Evolutionary conservation across 1,140 invertebrate genomes (phyloP).

Genomic region (Drosophila oshimai): DNA sequence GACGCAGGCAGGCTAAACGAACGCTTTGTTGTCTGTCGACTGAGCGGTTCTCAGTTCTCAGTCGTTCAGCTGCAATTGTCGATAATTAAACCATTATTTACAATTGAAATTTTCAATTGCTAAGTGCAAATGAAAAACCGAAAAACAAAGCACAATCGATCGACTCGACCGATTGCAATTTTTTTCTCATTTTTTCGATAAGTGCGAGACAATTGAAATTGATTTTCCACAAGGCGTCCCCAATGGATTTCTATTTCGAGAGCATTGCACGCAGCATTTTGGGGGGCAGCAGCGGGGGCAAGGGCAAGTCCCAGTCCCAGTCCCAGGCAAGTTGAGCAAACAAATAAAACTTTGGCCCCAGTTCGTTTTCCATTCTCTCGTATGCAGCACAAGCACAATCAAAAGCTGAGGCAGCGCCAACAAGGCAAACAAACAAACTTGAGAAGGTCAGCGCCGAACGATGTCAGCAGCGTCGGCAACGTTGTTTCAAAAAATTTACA

Average conservation of each 20-base stretch:
- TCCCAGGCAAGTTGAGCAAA: constrained; percentile 56
- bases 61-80: constrained; percentile 50
- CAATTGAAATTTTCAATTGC: constrained; percentile 69
- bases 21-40: constrained; percentile 31
- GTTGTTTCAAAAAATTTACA: constrained; percentile 56
- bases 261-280: constrained; percentile 28
- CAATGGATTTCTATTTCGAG: constrained; percentile 34
- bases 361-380: constrained; percentile 20
- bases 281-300: constrained; percentile 5
- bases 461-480: constrained; percentile 34
- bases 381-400: constrained; percentile 6
- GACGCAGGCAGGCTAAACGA: constrained; percentile 38
- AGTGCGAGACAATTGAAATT: constrained; percentile 74
- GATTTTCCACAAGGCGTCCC: constrained; percentile 55
- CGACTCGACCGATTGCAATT: constrained; percentile 12
- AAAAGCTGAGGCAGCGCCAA: constrained; percentile 2
- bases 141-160: constrained; percentile 37
- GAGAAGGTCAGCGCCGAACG: constrained; percentile 68
- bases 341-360: constrained; percentile 68
- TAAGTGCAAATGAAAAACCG: constrained; percentile 51
- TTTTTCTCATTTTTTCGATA: constrained; percentile 30
- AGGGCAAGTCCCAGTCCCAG: constrained; percentile 30
- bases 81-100: constrained; percentile 75
- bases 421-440: constrained; percentile 57
- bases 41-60: constrained; percentile 4